A percentile compares a stretch with the other conserved stretches of the same genome.
phyloP scores from a whole-genome alignment of 1,140 invertebrate genomes.

The Drosophila malerkotliana region DNA sequence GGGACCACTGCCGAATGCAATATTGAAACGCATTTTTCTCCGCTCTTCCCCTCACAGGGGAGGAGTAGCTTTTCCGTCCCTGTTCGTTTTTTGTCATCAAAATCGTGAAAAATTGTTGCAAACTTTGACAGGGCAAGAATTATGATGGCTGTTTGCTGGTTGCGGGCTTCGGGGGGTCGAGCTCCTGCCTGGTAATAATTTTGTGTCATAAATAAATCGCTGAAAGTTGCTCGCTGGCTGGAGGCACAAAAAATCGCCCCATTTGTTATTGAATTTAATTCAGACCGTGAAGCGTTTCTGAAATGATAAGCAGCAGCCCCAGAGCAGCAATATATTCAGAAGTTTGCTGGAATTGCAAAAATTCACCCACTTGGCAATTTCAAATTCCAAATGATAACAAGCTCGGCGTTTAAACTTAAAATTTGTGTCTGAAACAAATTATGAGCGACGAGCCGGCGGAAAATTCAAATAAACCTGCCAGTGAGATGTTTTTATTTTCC shows the following conservation, averaged over 20 bases:
- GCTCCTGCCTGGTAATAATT: constrained; percentile 58
- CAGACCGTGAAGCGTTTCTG: constrained; percentile 31
- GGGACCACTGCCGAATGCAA: constrained; percentile 41
- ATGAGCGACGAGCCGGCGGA: constrained; percentile 20
- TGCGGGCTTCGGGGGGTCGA: neutral
- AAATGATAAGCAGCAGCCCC: constrained; percentile 26
- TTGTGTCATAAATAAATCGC: constrained; percentile 72
- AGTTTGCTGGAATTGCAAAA: constrained; percentile 7
- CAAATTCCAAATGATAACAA: constrained; percentile 25
- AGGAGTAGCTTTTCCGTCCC: neutral
- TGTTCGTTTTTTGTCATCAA: constrained; percentile 53
- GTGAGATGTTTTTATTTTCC: constrained; percentile 36
- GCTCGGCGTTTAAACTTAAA: constrained; percentile 20
- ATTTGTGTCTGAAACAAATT: constrained; percentile 10
- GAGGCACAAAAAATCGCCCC: constrained; percentile 33
- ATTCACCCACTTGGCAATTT: neutral
- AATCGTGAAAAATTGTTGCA: constrained; percentile 78
- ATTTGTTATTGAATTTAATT: constrained; percentile 53
- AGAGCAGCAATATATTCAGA: constrained; percentile 9
- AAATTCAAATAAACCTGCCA: constrained; percentile 34
- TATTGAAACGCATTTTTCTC: constrained; percentile 66
- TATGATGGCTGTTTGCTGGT: constrained; percentile 62
- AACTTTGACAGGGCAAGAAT: constrained; percentile 74
- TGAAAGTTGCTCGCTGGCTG: constrained; percentile 20
- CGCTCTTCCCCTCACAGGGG: neutral